Evolutionary conservation across 2,888 invertebrate genomes (phyloP), one percentile per base, ranked within the genome.

Genomic region (Hydrotaea cyrtoneurina): DNA sequence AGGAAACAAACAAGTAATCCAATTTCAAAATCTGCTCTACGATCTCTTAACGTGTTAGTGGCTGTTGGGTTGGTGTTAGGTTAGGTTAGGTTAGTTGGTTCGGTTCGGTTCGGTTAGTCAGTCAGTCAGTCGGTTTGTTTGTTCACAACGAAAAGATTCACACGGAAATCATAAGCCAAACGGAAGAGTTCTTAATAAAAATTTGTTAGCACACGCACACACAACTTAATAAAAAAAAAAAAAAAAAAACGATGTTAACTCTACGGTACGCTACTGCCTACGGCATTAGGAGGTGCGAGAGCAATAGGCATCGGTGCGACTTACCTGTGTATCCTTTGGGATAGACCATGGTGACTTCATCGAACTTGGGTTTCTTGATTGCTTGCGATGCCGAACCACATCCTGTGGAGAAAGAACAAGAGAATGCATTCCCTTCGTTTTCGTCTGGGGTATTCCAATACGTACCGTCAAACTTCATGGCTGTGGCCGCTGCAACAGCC

Each of bases 401-500:
- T 78, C 96, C 97, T 88, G 93, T 96, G 10, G 39, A 80, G 96
- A 96, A 59, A 96, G 26, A 19, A 15, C 2, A 31, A 69, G 89
- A 96, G 94, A 92, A 81, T 59, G 53, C 64, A 50, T 71, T 69
- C 50, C 59, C 50, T 31, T 76, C 23, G 31, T 31, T 21, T 13
- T 74, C 59, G 62, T 19, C 62, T 4, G 31, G 36, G 55, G 21
- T 23, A 26, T 15, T 15, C 36, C 53, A 71, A 92, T 96, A 96
- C 86, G 96, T 95, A 87, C 97, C 96, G 91, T 97, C 97, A 90
- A 97, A 97, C 93, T 97, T 97, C 94, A 97, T 96, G 31, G 96
- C 96, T 0, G 96, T 96, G 23, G 95, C 95, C 0, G 96, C 96
- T 2, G 96, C 96, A 19, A 96, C 96, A 0, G 96, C 96, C 11